A percentile compares a stretch with the other conserved stretches of the same genome.
Conservation (phyloP, 2,797 vertebrate species). For the Hypotaenidia okinawae region DNA sequence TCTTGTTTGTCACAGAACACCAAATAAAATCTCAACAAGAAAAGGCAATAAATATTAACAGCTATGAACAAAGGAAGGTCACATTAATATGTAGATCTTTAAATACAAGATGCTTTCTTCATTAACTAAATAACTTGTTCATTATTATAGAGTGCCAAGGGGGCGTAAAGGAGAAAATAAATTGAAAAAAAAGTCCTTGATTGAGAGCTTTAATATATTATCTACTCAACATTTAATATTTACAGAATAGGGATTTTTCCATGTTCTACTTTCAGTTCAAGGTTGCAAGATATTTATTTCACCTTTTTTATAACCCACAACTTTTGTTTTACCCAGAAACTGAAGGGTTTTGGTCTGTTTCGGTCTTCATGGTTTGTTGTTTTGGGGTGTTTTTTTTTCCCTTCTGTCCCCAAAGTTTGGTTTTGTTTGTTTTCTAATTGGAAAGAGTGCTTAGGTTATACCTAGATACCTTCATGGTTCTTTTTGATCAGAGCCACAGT, state of each 20-base stretch:
- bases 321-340: neutral
- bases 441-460: neutral
- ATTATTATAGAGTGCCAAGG: slow-evolving; percentile 61
- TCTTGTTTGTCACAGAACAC: slow-evolving; percentile 81
- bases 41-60: slow-evolving; percentile 80
- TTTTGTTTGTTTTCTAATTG: neutral
- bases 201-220: slow-evolving; percentile 12
- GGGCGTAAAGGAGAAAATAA: slow-evolving; percentile 31
- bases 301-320: neutral
- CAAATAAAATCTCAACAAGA: slow-evolving; percentile 79
- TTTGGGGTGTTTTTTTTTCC: neutral
- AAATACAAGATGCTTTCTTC: slow-evolving; percentile 74
- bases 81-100: slow-evolving; percentile 79
- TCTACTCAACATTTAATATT: slow-evolving; percentile 3
- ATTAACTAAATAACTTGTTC: slow-evolving; percentile 74
- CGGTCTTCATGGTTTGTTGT: neutral
- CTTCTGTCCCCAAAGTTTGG: rapidly evolving
- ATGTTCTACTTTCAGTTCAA: neutral
- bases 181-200: neutral
- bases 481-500: neutral
- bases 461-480: neutral
- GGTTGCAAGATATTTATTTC: neutral
- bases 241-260: neutral
- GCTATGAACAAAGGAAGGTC: slow-evolving; percentile 79
- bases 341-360: neutral